Conservation (phyloP, 1,140 invertebrate genomes). For the Ceratina calcarata region DNA sequence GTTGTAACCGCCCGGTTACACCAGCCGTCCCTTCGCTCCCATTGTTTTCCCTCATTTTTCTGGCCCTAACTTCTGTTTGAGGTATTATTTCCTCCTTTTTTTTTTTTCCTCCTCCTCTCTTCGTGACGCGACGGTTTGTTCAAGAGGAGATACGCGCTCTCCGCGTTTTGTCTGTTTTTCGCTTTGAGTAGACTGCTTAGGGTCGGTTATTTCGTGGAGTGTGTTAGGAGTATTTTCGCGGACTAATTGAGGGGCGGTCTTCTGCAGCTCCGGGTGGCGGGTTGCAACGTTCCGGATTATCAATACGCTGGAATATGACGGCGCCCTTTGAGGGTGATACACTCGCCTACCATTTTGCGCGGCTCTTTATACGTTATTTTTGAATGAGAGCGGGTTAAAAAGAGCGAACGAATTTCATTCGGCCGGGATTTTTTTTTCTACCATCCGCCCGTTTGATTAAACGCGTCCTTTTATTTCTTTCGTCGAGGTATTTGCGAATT, state of each 20-base stretch:
- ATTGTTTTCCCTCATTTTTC: constrained; percentile 34
- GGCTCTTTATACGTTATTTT: background rate
- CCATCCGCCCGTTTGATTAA: background rate
- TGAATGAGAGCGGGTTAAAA: constrained; percentile 7
- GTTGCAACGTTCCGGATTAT: background rate
- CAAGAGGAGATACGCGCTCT: background rate
- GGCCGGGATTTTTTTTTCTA: background rate
- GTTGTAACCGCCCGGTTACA: constrained; percentile 7
- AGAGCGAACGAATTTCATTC: constrained; percentile 13
- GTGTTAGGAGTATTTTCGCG: background rate
- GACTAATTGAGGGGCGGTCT: background rate
- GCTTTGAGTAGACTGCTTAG: background rate
- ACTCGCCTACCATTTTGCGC: background rate
- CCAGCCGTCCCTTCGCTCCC: background rate
- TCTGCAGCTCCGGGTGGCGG: background rate
- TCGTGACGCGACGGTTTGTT: background rate
- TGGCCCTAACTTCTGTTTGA: background rate
- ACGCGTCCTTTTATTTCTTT: constrained; percentile 10
- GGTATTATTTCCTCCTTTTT: background rate
- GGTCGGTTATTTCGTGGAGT: background rate
- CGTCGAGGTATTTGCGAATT: background rate
- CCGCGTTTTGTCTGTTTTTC: background rate
- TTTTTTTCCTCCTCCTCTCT: too few species aligned
- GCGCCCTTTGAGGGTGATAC: background rate
- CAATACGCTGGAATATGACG: background rate